phyloP scores from a whole-genome alignment of 2,888 invertebrate genomes.

The Bugula neritina region DNA sequence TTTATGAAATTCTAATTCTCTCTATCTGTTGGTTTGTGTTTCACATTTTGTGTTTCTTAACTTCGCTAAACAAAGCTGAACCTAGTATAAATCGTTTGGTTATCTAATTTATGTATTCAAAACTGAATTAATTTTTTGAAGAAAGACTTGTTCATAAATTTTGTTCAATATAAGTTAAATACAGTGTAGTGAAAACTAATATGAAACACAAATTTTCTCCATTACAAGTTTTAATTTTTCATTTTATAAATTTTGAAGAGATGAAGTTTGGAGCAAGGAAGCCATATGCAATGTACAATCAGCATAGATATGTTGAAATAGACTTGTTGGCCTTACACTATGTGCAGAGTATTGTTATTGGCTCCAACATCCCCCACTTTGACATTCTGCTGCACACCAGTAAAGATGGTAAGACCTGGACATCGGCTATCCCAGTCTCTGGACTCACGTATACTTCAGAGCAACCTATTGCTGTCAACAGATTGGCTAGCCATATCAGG shows the following conservation, averaged over 20 bases:
- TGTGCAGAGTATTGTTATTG: background rate
- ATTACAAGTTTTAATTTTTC: background rate
- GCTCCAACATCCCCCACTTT: background rate
- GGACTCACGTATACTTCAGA: background rate
- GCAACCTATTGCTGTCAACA: background rate
- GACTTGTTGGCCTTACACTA: conserved; percentile 17
- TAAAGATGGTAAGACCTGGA: background rate
- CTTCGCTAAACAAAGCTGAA: no score
- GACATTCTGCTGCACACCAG: background rate
- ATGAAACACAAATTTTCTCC: background rate
- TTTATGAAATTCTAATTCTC: no score
- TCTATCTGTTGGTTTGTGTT: no score
- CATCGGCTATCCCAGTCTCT: background rate
- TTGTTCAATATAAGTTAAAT: no score
- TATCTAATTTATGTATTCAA: no score
- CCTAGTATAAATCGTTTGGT: no score
- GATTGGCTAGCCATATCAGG: conserved; percentile 1
- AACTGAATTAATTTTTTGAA: no score
- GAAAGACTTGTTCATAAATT: no score
- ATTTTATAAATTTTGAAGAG: background rate
- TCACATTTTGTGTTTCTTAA: no score
- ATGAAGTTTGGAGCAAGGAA: conserved; percentile 1
- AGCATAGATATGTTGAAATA: conserved; percentile 1
- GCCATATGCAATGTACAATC: background rate
- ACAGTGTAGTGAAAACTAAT: no score